Percentiles rank a stretch among this genome's conserved stretches.
These are phyloP conservation scores for Calameuta idolon DNA, from an alignment of 2,888 invertebrate species.

Conservation along the genomic window DNA sequence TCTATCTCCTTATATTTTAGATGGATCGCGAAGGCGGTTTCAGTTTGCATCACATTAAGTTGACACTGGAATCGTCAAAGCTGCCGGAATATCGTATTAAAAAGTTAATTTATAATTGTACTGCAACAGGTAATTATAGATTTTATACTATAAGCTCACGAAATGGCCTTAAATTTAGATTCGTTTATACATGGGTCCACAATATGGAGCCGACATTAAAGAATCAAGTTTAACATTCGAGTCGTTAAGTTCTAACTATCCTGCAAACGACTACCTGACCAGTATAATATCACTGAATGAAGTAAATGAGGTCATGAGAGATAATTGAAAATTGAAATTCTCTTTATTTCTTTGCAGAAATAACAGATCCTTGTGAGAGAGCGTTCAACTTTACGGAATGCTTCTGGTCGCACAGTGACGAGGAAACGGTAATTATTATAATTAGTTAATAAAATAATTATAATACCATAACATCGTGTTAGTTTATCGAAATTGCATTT, in stretches of 20 bases:
- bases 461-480: neutral
- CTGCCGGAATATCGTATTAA: constrained; percentile 31
- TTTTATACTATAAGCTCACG: neutral
- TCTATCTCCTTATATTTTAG: constrained; percentile 21
- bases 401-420: constrained; percentile 41
- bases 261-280: neutral
- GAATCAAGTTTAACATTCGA: too few species aligned
- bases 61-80: constrained; percentile 32
- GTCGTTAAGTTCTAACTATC: neutral
- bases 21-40: constrained; percentile 46
- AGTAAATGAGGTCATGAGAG: neutral
- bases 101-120: constrained; percentile 36
- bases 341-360: constrained; percentile 27
- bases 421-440: constrained; percentile 26
- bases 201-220: neutral
- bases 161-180: neutral
- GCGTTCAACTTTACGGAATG: constrained; percentile 46
- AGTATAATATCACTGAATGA: neutral
- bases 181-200: neutral
- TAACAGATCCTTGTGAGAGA: constrained; percentile 38
- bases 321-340: neutral
- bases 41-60: constrained; percentile 37
- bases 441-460: neutral
- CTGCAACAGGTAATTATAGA: constrained; percentile 33
- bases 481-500: neutral